Evolutionary conservation across 2,888 invertebrate genomes (phyloP), one percentile per base, ranked within the genome.

Genomic region (Dryococelus australis): DNA sequence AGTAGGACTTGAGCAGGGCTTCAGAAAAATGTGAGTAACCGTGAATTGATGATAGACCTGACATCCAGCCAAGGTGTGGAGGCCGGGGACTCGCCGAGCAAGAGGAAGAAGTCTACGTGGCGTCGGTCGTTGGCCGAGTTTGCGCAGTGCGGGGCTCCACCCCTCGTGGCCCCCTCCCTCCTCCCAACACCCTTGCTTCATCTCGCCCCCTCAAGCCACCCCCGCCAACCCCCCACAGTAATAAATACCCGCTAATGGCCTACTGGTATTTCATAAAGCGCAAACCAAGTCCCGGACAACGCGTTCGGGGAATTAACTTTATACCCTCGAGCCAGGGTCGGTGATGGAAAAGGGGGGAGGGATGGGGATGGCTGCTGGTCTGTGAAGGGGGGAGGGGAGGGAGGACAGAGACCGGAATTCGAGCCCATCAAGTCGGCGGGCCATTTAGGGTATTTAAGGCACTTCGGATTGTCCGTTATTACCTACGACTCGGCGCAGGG

Each of bases 181-280:
- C 35, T 35, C 26, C 83, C 4, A 35, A n/a, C n/a, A n/a, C n/a
- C n/a, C n/a, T n/a, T n/a, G 35, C 35, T 4, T n/a, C 28, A 16
- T 83, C 43, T 24, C 20, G 8, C 43, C 35, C 35, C 28, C 35
- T 35, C 83, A 28, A 10, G 13, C 83, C 24, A 43, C 83, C 83
- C 28, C 35, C 35, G 83, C 83, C 35, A 86, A 78, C 88, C 88
- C 87, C 84, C 88, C 87, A 35, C 80, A 85, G 88, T 87, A 88
- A 92, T 92, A 92, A 92, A 92, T 92, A 91, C 90, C 90, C 91
- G 90, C 92, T 92, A 92, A 92, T 92, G 92, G 92, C 91, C 91
- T 91, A 90, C 91, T 91, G 92, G 92, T 92, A 92, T 92, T 92
- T 92, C 92, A 92, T 92, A 92, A 92, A 92, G 86, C 78, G 88